A percentile compares a stretch with the other conserved stretches of the same genome.
phyloP scores from a whole-genome alignment of 1,140 invertebrate genomes.

The Ptiloglossa arizonensis region DNA sequence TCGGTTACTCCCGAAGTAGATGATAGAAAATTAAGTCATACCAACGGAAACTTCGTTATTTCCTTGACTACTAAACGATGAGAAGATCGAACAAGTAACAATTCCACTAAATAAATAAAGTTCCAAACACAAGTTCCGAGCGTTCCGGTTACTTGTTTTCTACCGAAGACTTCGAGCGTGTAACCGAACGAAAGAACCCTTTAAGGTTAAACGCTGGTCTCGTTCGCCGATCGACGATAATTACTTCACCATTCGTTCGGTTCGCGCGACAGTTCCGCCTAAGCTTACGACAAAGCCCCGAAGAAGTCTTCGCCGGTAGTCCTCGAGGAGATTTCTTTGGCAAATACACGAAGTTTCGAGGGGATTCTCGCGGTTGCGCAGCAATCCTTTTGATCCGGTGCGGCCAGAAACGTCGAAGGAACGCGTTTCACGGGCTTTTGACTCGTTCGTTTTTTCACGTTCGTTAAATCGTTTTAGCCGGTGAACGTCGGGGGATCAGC shows the following conservation, averaged over 20 bases:
- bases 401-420: conserved; percentile 25
- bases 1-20: too few relatives aligned
- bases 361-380: not conserved
- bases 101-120: too few relatives aligned
- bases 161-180: too few relatives aligned
- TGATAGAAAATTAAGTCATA: too few relatives aligned
- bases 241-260: not conserved
- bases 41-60: too few relatives aligned
- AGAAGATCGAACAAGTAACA: too few relatives aligned
- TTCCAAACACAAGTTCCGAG: too few relatives aligned
- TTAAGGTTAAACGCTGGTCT: conserved; percentile 3
- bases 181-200: too few relatives aligned
- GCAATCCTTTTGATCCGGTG: conserved; percentile 52
- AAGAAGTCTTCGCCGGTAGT: conserved; percentile 12
- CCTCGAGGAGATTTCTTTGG: not conserved
- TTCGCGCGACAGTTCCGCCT: not conserved
- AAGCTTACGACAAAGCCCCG: not conserved
- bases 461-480: conserved; percentile 64
- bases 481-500: conserved; percentile 56
- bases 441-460: conserved; percentile 40
- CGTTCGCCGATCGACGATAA: not conserved
- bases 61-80: too few relatives aligned
- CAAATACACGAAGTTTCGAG: not conserved
- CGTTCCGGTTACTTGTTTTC: too few relatives aligned
- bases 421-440: conserved; percentile 55